These are phyloP conservation scores for Triplophysa siluroides DNA, from an alignment of 2,113 vertebrate species.

Conservation along the genomic window DNA sequence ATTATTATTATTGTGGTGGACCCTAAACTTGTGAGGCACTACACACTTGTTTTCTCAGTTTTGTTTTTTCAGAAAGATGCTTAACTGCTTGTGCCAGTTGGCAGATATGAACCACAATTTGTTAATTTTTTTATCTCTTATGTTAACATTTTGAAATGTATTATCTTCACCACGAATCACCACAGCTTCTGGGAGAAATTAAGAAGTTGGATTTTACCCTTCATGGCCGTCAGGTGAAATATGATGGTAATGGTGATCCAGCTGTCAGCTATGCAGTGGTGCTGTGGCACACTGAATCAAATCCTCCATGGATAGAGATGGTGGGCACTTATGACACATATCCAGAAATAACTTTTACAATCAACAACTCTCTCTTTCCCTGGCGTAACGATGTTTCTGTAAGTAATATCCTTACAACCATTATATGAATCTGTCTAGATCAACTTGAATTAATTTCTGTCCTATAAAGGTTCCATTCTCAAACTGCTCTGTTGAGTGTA, in stretches of 20 bases:
- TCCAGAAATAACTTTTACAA: constrained; percentile 58
- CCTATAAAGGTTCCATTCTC: constrained; percentile 44
- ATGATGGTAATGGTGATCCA: constrained; percentile 73
- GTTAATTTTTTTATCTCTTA: neutral
- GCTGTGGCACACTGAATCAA: constrained; percentile 72
- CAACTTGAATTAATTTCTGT: neutral
- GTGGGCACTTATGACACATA: constrained; percentile 70
- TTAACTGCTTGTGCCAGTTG: no score
- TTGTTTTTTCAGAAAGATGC: no score
- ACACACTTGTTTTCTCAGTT: no score
- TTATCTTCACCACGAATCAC: neutral
- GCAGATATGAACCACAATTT: no score
- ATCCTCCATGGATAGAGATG: constrained; percentile 54
- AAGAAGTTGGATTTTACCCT: constrained; percentile 79
- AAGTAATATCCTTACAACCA: neutral
- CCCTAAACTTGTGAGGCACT: no score
- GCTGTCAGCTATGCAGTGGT: constrained; percentile 71
- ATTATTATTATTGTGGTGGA: no score
- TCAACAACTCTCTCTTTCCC: constrained; percentile 66
- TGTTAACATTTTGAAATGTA: neutral
- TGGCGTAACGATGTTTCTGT: constrained; percentile 67
- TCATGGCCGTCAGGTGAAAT: constrained; percentile 68
- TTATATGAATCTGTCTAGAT: neutral
- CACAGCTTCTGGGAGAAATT: constrained; percentile 60
- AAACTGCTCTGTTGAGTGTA: constrained; percentile 53